Base-by-base conservation (phyloP, 2,888 invertebrate species). In the Omphaloscelis lunosa region DNA sequence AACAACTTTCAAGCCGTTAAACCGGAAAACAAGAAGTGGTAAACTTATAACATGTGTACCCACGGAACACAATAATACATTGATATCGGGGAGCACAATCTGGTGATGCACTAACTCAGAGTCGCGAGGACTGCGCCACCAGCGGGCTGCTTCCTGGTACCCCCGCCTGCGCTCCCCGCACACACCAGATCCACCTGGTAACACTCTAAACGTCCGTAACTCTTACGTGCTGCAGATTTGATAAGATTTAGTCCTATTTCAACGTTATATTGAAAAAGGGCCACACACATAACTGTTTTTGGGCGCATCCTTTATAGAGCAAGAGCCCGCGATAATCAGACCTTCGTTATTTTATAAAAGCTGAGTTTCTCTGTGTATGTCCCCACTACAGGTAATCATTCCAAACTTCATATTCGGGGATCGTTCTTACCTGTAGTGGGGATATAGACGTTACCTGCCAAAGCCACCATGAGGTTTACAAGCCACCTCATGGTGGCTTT, bases 1-100 rank as follows among this genome's bases (percentile, higher is more conserved):
- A 80, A 77, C 86, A 79, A 81, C 86, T 84, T 84, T 86, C 79
- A 62, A 84, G 76, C 70, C 56, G 79, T 68, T 39, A 23, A 84
- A 87, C 88, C 82, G 77, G 87, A 84, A 69, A 77, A 69, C 56
- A 70, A 73, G 17, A 56, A 73, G 62, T 45, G 41, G 9, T 41
- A 9, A 41, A 41, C 41, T 41, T 41, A 41, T 41, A 41, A 53
- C n/a, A 20, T n/a, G n/a, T 53, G 61, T 61, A 23, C n/a, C 29
- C 17, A 17, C 67, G 48, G 7, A 39, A 7, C 39, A 45, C 27
- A 66, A 66, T 20, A 20, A 12, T 29, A 53, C 27, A 56, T 17
- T 48, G 39, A 15, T 59, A 48, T 58, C 41, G n/a, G 41, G 29
- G 39, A 45, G 11, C 48, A 34, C 15, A 17, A 45, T n/a, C n/a